phyloP scores from a whole-genome alignment of 2,113 vertebrate genomes.

The Variabilichromis moorii region DNA sequence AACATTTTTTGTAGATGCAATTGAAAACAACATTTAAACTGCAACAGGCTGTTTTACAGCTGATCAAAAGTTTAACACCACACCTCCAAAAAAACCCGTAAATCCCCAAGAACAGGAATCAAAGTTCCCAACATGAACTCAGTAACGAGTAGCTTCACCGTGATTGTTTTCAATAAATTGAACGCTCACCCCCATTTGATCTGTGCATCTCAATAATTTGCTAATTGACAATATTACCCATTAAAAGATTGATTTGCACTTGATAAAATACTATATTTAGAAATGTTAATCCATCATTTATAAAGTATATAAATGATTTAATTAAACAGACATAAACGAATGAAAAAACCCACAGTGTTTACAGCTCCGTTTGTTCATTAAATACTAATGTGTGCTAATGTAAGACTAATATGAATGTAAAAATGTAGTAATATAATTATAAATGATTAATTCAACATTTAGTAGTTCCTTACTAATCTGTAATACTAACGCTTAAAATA shows the following conservation, averaged over 20 bases:
- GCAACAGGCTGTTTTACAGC: neutral
- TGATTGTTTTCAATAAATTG: neutral
- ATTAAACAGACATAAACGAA: neutral
- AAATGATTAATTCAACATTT: neutral
- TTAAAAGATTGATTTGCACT: neutral
- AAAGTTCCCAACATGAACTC: neutral
- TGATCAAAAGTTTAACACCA: neutral
- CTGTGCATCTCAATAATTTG: neutral
- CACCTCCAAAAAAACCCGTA: neutral
- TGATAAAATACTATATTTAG: neutral
- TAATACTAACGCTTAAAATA: neutral
- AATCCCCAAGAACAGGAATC: neutral
- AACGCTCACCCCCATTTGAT: neutral
- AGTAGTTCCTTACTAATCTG: neutral
- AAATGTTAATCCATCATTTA: neutral
- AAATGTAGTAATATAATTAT: neutral
- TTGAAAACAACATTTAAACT: neutral
- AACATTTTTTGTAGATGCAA: neutral
- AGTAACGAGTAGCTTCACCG: neutral
- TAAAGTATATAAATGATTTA: neutral
- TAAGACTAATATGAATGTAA: neutral
- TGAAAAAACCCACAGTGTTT: neutral
- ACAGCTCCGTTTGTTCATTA: neutral
- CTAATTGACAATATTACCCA: neutral
- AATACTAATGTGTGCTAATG: neutral